These are phyloP conservation scores for Drosophila setifemur DNA, from an alignment of 1,140 invertebrate genomes.

Conservation along the genomic window DNA sequence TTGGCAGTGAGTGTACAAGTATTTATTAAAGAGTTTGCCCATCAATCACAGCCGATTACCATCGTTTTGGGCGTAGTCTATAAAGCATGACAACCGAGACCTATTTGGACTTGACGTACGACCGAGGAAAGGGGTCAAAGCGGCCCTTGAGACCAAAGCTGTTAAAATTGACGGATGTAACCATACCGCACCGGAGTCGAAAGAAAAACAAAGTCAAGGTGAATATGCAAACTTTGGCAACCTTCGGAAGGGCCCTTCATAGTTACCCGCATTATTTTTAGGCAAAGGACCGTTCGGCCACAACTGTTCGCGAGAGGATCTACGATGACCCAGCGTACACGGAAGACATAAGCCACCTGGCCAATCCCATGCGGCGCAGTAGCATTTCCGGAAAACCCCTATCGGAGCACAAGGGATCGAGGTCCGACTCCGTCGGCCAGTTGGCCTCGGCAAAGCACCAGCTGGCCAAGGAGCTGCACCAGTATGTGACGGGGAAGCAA, in stretches of 20 bases:
- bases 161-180: constrained; percentile 74
- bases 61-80: background rate
- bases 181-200: constrained; percentile 72
- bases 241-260: background rate
- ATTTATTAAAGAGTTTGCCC: background rate
- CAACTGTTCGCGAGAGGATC: constrained; percentile 70
- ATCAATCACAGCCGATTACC: background rate
- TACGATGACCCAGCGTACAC: constrained; percentile 82
- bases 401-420: constrained; percentile 26
- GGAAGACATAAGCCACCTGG: constrained; percentile 81
- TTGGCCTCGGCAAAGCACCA: constrained; percentile 59
- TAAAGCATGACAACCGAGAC: constrained; percentile 72
- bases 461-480: constrained; percentile 66
- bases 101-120: constrained; percentile 71
- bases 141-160: constrained; percentile 69
- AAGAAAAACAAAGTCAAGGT: constrained; percentile 81
- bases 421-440: constrained; percentile 44
- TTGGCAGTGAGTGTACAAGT: background rate
- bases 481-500: constrained; percentile 53
- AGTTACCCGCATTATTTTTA: constrained; percentile 6
- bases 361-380: constrained; percentile 75
- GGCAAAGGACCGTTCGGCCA: constrained; percentile 70
- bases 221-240: background rate
- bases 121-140: constrained; percentile 64
- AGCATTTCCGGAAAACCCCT: constrained; percentile 67